These are phyloP conservation scores for Meta bourneti DNA, from an alignment of 2,888 invertebrate genomes.

Conservation along the genomic window DNA sequence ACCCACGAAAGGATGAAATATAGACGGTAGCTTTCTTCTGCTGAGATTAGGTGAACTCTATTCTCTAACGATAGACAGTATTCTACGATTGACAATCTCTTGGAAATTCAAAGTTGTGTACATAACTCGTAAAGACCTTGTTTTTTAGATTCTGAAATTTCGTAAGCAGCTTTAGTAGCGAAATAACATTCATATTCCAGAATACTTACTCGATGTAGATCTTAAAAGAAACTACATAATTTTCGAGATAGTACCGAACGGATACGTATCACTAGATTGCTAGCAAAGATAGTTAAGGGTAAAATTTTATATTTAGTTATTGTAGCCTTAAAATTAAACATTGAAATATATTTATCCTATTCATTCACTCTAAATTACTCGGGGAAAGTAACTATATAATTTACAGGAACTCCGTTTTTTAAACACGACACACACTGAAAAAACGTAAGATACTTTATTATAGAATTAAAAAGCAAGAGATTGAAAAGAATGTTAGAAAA, in stretches of 20 bases:
- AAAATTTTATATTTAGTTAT: no score
- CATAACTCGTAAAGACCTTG: constrained; percentile 43
- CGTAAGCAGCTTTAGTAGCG: neutral
- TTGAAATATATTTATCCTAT: no score
- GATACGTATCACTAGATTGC: neutral
- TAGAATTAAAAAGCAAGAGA: no score
- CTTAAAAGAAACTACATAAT: neutral
- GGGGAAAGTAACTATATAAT: no score
- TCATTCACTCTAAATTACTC: no score
- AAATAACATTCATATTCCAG: neutral
- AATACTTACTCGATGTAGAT: neutral
- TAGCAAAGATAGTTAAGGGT: neutral
- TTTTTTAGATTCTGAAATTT: constrained; percentile 31
- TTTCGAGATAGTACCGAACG: neutral
- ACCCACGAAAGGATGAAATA: constrained; percentile 22
- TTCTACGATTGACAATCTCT: constrained; percentile 66
- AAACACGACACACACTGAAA: no score
- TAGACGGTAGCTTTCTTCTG: constrained; percentile 10
- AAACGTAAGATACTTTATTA: no score
- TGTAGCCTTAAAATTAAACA: no score
- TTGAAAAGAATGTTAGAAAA: no score
- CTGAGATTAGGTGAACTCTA: neutral
- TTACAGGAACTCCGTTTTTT: no score
- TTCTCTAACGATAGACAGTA: constrained; percentile 41
- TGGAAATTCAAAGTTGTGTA: constrained; percentile 70